A percentile compares a stretch with the other conserved stretches of the same genome.
phyloP scores from a whole-genome alignment of 2,113 vertebrate genomes.

The Okapia johnstoni region DNA sequence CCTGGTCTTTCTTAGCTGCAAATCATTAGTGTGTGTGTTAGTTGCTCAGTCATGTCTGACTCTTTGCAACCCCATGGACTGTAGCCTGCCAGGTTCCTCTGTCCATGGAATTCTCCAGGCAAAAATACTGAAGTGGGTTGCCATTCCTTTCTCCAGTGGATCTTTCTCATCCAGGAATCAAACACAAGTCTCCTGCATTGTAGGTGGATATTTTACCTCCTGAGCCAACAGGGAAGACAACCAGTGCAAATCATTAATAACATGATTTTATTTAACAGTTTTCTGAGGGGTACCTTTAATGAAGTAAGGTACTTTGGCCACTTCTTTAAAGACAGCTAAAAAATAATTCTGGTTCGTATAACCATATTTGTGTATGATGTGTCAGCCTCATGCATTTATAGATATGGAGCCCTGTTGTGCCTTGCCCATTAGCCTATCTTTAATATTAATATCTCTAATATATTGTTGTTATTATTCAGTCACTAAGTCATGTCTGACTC shows the following conservation, averaged over 20 bases:
- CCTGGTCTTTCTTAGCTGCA: neutral
- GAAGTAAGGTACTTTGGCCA: conserved; percentile 59
- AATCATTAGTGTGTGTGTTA: neutral
- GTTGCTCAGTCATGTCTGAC: neutral
- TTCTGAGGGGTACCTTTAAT: conserved; percentile 58
- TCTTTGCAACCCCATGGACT: neutral
- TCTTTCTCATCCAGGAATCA: neutral
- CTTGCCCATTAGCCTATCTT: conserved; percentile 52
- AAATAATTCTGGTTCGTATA: conserved; percentile 70
- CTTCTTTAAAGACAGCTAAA: conserved; percentile 72
- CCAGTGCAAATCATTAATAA: neutral
- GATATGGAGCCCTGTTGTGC: neutral
- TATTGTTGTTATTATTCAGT: neutral
- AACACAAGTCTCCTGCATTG: neutral
- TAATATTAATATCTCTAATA: neutral
- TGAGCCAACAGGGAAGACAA: neutral
- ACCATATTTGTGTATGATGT: conserved; percentile 46
- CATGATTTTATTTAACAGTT: neutral
- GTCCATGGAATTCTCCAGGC: neutral
- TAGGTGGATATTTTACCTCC: neutral
- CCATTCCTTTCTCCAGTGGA: neutral
- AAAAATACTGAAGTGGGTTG: neutral
- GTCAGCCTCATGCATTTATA: conserved; percentile 50
- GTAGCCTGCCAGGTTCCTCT: neutral
- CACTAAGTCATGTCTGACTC: neutral